Base-by-base conservation (phyloP, 2,113 vertebrate species). In the Nibea coibor region DNA sequence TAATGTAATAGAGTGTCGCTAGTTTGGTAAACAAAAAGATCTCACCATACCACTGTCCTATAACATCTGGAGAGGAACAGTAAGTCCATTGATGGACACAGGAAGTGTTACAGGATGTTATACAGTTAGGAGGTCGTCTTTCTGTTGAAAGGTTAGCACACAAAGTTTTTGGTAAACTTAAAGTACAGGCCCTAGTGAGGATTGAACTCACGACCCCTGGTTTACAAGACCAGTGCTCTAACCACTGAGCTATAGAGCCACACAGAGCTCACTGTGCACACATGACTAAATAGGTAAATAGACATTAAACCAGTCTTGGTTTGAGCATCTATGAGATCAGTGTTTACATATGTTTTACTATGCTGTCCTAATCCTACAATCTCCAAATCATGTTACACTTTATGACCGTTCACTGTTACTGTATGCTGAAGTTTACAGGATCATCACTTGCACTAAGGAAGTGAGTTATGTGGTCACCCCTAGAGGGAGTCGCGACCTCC, bases 371-470 rank as follows among this genome's bases (percentile, higher is more conserved):
- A 86, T 75, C 59, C 50, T 11, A n/a, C 48, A 80, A 73, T 70
- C 58, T 66, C 11, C 72, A 59, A 82, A 83, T 70, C 75, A 42
- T 28, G 61, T 86, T 79, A 35, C 64, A 72, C 51, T 82, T 70
- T 42, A 53, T 43, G 2, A n/a, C 31, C 57, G 53, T 28, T 47
- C 58, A 45, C 70, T n/a, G 26, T 28, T 45, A 28, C 35, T 26
- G 57, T 47, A 24, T 8, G 10, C 19, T 54, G n/a, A 19, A 20
- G 26, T 69, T 20, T 17, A 66, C 11, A 10, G 54, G 63, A 35
- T 35, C 35, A 11, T 28, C 42, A 16, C 7, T 64, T 56, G 35
- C 53, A 35, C 54, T 68, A 48, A 43, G 63, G 73, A 58, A 64
- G 48, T 47, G 67, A 58, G 35, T 51, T 67, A 26, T 51, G 66